phyloP scores from a whole-genome alignment of 2,888 invertebrate species.

The Calliopum simillimum region DNA sequence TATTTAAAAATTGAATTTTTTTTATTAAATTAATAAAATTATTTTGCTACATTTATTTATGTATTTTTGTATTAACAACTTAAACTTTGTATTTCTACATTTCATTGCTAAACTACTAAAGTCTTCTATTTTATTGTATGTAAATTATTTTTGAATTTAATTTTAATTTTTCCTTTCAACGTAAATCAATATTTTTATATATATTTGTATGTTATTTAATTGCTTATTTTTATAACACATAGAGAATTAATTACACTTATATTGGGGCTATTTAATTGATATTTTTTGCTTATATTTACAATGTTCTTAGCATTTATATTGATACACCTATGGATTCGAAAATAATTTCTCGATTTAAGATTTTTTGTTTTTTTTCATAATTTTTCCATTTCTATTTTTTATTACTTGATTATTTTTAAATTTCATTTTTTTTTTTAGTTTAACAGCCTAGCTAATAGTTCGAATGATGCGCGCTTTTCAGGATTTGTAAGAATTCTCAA shows the following conservation, averaged over 20 bases:
- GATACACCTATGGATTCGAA: background rate
- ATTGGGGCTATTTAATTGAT: background rate
- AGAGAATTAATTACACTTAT: slow-evolving; percentile 16
- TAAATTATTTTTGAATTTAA: too few species aligned
- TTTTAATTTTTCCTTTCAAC: too few species aligned
- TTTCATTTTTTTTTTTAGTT: slow-evolving; percentile 21
- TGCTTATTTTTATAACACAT: slow-evolving; percentile 17
- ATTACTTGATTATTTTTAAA: slow-evolving; percentile 3
- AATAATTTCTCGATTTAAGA: background rate
- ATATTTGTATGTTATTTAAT: background rate
- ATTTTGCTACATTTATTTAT: too few species aligned
- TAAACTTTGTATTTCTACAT: too few species aligned
- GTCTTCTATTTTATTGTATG: too few species aligned
- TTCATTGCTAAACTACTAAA: too few species aligned
- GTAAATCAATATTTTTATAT: slow-evolving; percentile 4
- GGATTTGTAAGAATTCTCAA: too few species aligned
- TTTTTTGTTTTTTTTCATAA: slow-evolving; percentile 14
- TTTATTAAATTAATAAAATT: too few species aligned
- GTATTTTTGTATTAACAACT: too few species aligned
- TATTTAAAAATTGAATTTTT: too few species aligned
- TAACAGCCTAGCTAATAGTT: slow-evolving; percentile 35
- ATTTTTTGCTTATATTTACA: background rate
- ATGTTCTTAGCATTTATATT: too few species aligned
- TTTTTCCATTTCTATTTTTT: background rate
- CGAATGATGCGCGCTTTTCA: slow-evolving; percentile 7